Base-by-base conservation (phyloP, 2,113 vertebrate species). In the Lota lota region DNA sequence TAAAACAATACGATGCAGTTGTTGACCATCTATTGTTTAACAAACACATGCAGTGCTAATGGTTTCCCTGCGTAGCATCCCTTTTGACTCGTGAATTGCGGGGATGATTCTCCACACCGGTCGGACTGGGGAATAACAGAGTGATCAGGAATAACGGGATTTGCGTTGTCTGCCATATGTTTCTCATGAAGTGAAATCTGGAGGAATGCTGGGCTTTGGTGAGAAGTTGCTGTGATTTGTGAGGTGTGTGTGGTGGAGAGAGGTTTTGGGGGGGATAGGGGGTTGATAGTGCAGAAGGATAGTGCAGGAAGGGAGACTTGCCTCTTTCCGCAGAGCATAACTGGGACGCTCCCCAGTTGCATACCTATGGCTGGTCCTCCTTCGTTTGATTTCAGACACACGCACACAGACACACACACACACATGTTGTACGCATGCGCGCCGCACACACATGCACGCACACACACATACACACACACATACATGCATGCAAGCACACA, bases 131-230 rank as follows among this genome's bases (percentile, higher is more conserved):
- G 53, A 56, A 83, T 79, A 82, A 80, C 78, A 77, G 87, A 81
- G 84, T 81, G 87, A 88, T 90, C 85, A 88, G 75, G 72, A 88
- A 88, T 88, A 87, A 88, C 83, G 85, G 72, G 83, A 88, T 87
- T 88, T 84, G 82, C 50, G 80, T 88, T 36, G 80, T 88, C 80
- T 82, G 84, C 85, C 88, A 90, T 87, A 78, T 90, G 88, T 90
- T 90, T 88, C 84, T 87, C 88, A 90, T 90, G 87, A 90, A 87
- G 84, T 79, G 88, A 80, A 88, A 87, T 88, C 78, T 90, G 87
- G 83, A 88, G 87, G 88, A 88, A 90, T 90, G 88, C 53, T 83
- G 78, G 80, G 85, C 75, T 90, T 90, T 84, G 78, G 83, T 88
- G 83, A 88, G 85, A 85, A 88, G 82, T 83, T 79, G 79, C 84